Evolutionary conservation across 2,888 invertebrate genomes (phyloP).

Genomic region (Alsophila aescularia): DNA sequence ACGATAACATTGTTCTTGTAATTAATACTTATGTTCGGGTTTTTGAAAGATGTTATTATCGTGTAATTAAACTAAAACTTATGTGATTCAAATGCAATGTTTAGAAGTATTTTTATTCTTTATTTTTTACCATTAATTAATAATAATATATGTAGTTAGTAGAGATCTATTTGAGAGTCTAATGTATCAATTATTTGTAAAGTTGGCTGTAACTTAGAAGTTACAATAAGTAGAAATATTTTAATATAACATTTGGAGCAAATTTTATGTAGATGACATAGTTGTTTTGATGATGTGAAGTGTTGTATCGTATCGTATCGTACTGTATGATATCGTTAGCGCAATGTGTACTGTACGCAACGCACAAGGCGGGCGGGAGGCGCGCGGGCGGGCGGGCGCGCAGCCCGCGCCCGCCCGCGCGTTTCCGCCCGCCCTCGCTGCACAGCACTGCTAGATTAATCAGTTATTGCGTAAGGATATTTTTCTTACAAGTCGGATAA

Average conservation of each 20-base stretch:
- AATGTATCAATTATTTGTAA: conserved; percentile 85
- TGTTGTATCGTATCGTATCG: conserved; percentile 77
- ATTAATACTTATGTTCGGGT: conserved; percentile 79
- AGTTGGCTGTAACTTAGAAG: conserved; percentile 85
- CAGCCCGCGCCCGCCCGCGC: conserved; percentile 37
- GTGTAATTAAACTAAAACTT: conserved; percentile 84
- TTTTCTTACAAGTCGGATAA: conserved; percentile 82
- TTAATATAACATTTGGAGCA: conserved; percentile 84
- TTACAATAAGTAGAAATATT: conserved; percentile 84
- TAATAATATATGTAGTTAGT: conserved; percentile 74
- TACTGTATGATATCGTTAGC: conserved; percentile 68
- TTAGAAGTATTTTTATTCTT: conserved; percentile 85
- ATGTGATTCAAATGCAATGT: conserved; percentile 85
- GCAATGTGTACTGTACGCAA: conserved; percentile 83
- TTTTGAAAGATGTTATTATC: conserved; percentile 83
- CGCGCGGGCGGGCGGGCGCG: conserved; percentile 26
- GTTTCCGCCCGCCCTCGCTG: conserved; percentile 69
- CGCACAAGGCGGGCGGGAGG: conserved; percentile 72
- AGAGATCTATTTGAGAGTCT: conserved; percentile 85
- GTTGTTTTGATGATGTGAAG: conserved; percentile 83
- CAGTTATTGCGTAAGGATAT: conserved; percentile 82
- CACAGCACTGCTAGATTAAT: conserved; percentile 83
- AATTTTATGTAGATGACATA: conserved; percentile 84
- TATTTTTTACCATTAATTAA: conserved; percentile 84
- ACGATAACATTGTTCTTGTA: conserved; percentile 83